Percentiles rank a stretch among this genome's conserved stretches.
These are phyloP conservation scores for Malurus cyaneus DNA, from an alignment of 2,113 vertebrate species.

Conservation along the genomic window DNA sequence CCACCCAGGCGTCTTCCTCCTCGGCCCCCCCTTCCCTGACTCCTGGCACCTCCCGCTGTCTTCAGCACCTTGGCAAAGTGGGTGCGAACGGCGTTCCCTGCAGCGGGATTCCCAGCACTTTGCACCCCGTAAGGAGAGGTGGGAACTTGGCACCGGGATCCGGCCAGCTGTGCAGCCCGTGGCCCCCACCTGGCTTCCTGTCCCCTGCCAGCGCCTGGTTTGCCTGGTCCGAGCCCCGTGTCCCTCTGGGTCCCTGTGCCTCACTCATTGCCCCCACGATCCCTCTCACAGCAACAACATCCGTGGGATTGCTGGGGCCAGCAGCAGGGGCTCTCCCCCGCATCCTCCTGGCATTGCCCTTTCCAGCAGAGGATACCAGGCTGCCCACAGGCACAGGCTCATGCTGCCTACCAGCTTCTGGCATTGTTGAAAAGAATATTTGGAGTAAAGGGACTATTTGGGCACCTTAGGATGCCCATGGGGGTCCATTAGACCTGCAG, in stretches of 20 bases:
- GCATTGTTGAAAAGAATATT: background rate
- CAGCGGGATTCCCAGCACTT: slow-evolving; percentile 34
- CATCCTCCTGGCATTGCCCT: background rate
- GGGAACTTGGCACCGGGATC: slow-evolving; percentile 41
- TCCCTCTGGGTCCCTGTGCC: background rate
- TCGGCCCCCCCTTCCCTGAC: background rate
- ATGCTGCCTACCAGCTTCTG: background rate
- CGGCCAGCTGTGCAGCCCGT: slow-evolving; percentile 14
- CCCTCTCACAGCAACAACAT: background rate
- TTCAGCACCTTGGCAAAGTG: slow-evolving; percentile 25
- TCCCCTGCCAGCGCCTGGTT: background rate
- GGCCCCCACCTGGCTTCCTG: background rate
- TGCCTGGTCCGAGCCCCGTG: background rate
- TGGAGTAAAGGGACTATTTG: background rate
- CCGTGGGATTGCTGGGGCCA: background rate
- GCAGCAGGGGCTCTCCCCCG: background rate
- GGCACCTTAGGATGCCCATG: background rate
- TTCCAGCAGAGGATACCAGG: background rate
- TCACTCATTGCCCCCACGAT: no score
- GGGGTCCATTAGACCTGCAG: background rate
- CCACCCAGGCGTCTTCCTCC: background rate
- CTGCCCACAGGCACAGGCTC: background rate
- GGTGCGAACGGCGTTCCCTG: slow-evolving; percentile 27
- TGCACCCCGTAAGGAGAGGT: slow-evolving; percentile 56
- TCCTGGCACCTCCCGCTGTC: slow-evolving; percentile 10